A percentile compares a stretch with the other conserved stretches of the same genome.
phyloP scores from a whole-genome alignment of 92 coral and sea anemone species.

The Meandrina meandrites region DNA sequence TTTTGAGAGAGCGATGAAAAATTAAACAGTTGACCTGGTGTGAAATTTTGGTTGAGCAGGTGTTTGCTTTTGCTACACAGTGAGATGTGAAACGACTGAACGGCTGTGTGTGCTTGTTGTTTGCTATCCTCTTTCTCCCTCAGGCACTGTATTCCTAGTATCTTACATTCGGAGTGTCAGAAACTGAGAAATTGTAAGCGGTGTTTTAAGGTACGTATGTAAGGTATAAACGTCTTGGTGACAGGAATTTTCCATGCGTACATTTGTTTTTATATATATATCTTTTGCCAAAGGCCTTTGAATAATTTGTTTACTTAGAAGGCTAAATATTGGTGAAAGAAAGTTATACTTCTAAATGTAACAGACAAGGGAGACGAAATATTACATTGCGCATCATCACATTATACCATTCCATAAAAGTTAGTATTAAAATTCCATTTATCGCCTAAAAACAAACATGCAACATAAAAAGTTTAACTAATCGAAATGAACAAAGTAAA shows the following conservation, averaged over 20 bases:
- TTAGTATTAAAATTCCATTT: not conserved
- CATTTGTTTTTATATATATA: not conserved
- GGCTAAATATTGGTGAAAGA: not conserved
- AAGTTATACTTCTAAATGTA: not conserved
- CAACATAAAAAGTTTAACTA: not conserved
- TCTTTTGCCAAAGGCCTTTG: not conserved
- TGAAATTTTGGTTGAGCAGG: slow-evolving; percentile 16
- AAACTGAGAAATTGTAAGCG: not conserved
- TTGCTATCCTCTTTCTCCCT: not conserved
- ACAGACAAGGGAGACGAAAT: not conserved
- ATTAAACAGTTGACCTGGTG: slow-evolving; percentile 14
- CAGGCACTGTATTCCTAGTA: not conserved
- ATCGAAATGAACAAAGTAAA: not conserved
- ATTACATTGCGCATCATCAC: not conserved
- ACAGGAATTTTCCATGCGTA: not conserved
- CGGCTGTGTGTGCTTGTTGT: not conserved
- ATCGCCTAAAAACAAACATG: not conserved
- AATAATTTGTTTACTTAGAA: not conserved
- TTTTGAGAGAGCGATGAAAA: not conserved
- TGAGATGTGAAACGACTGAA: not conserved
- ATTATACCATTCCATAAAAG: not conserved
- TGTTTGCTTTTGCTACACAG: not conserved
- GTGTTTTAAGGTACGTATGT: not conserved
- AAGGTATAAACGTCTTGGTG: not conserved
- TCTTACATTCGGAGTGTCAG: not conserved